Conservation (phyloP, 2,113 vertebrate genomes). For the Anhinga rufa region DNA sequence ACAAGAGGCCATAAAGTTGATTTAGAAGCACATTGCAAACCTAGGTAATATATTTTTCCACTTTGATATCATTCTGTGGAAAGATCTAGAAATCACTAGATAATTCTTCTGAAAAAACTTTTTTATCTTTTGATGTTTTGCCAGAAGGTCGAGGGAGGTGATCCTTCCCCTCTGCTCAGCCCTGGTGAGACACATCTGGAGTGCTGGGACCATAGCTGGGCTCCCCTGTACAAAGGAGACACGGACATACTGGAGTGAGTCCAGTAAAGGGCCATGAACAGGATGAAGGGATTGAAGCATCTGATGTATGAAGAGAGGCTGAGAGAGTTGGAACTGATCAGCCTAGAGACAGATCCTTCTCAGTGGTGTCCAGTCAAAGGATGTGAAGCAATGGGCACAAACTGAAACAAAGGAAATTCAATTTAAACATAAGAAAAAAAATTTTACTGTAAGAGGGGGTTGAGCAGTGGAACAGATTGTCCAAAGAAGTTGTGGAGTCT, state of each 20-base stretch:
- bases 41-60: not conserved
- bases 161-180: not conserved
- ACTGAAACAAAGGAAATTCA: not conserved
- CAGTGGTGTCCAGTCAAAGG: not conserved
- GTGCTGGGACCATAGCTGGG: not conserved
- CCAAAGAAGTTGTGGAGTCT: not conserved
- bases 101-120: not conserved
- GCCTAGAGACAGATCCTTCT: not conserved
- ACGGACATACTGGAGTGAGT: not conserved
- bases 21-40: not conserved
- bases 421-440: not conserved
- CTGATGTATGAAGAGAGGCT: not conserved
- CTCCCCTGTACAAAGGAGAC: not conserved
- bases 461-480: not conserved
- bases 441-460: not conserved
- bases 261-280: not conserved
- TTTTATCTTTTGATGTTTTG: not conserved
- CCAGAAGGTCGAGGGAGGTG: not conserved
- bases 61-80: not conserved
- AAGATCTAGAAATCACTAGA: not conserved
- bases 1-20: not conserved
- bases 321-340: not conserved
- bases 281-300: not conserved
- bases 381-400: not conserved
- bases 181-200: not conserved